Base-by-base conservation (phyloP, 2,113 vertebrate genomes). In the Scomber scombrus region DNA sequence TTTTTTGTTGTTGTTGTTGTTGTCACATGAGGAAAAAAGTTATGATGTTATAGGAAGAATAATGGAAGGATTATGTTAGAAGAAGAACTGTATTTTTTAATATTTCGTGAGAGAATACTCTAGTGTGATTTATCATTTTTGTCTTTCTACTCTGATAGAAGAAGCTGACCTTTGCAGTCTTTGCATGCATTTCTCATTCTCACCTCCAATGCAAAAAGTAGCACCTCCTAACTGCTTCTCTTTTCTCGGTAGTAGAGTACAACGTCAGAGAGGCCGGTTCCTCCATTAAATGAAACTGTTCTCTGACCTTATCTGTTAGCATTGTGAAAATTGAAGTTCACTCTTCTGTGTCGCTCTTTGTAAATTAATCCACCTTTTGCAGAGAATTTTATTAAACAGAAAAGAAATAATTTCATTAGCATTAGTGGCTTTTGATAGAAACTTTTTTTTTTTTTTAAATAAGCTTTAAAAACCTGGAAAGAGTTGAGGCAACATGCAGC, bases 171-270 rank as follows among this genome's bases (percentile, higher is more conserved):
- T 60, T 34, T 40, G 23, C 52, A 12, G 57, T 26, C 18, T 2
- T 6, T 14, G 19, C 57, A 2, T 15, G 47, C 49, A 2, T 12
- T 1, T 45, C 49, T 65, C 19, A 54, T 58, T 72, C n/a, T 71
- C 80, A 66, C 80, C 66, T 81, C 70, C 12, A 55, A 72, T 84
- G 84, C 80, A 78, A 80, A 75, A 86, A 75, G 65, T 82, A 1
- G 1, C 65, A 46, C 81, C 45, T 85, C 64, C 51, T 52, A 26
- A 0, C 13, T 16, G 51, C 74, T 49, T 55, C 66, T 31, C 8
- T 63, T 52, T 65, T 65, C 64, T 31, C 21, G 2, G 18, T 8
- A 47, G 19, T 50, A 21, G 23, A 6, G 46, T 50, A 54, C 18
- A 19, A 15, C 26, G n/a, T 0, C 2, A 7, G 26, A 72, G 15